Conservation (phyloP, 2,888 invertebrate species). For the Philaethria dido region DNA sequence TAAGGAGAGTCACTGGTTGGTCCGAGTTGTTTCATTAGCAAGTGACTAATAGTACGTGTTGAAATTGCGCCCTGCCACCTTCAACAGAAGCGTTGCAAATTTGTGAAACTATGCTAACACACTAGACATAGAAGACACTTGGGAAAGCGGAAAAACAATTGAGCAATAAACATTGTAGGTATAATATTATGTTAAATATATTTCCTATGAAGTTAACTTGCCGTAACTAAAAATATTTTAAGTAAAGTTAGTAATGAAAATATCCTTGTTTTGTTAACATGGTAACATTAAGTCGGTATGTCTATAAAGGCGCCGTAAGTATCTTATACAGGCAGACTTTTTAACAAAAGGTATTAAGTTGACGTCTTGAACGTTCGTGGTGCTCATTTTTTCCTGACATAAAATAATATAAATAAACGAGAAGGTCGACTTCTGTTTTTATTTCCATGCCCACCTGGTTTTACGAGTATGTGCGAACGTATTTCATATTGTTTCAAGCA, state of each 20-base stretch:
- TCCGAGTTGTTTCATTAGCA: conserved; percentile 56
- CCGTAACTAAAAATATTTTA: background rate
- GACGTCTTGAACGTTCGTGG: conserved; percentile 68
- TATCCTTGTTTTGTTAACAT: too few species aligned
- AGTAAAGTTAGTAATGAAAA: background rate
- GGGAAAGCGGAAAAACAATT: conserved; percentile 53
- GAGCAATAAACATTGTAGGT: conserved; percentile 17
- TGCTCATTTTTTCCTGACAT: conserved; percentile 67
- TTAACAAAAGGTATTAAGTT: conserved; percentile 78
- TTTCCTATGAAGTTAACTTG: background rate
- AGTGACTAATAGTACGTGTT: conserved; percentile 65
- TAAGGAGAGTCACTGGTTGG: background rate
- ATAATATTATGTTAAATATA: conserved; percentile 27
- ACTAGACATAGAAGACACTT: conserved; percentile 43
- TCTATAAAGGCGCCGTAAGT: conserved; percentile 62
- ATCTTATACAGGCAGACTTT: conserved; percentile 57
- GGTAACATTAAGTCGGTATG: conserved; percentile 59
- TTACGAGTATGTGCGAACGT: conserved; percentile 64
- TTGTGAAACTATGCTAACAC: conserved; percentile 68
- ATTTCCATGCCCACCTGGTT: conserved; percentile 71
- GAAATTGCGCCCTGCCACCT: conserved; percentile 52
- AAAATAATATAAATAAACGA: conserved; percentile 62
- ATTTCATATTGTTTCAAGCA: conserved; percentile 69
- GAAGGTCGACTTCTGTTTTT: conserved; percentile 68
- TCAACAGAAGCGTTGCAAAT: conserved; percentile 63